Evolutionary conservation across 2,797 vertebrate genomes (phyloP).

Genomic region (Anolis apletophallus): DNA sequence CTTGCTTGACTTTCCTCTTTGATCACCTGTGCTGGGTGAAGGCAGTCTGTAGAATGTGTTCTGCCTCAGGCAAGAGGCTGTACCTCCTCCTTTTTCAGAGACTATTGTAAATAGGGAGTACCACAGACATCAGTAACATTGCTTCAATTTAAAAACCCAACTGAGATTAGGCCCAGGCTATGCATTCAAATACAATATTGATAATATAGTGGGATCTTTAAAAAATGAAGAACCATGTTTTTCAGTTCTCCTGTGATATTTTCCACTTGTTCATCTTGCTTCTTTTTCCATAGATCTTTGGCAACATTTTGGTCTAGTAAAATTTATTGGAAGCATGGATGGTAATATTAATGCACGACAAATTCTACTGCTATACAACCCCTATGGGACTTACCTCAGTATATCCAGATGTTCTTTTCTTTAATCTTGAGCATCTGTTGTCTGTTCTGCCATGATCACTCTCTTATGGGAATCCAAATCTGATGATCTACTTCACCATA

Average conservation of each 20-base stretch:
- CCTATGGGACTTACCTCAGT: not conserved
- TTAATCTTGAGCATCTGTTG: not conserved
- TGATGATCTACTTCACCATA: not conserved
- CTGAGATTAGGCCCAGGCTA: constrained; percentile 14
- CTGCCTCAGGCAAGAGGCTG: not conserved
- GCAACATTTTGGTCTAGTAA: constrained; percentile 47
- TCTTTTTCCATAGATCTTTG: constrained; percentile 66
- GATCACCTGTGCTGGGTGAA: not conserved
- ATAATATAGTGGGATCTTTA: constrained; percentile 61
- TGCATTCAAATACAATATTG: constrained; percentile 49
- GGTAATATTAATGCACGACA: constrained; percentile 35
- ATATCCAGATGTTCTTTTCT: not conserved
- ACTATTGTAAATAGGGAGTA: not conserved
- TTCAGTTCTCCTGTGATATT: constrained; percentile 52
- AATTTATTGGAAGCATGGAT: constrained; percentile 48
- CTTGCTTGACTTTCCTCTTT: not conserved
- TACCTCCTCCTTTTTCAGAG: constrained; percentile 22
- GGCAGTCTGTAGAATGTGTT: not conserved
- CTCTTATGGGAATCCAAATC: not conserved
- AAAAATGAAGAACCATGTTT: constrained; percentile 69
- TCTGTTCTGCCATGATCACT: constrained; percentile 13
- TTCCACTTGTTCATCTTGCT: constrained; percentile 41
- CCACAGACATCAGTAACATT: constrained; percentile 40
- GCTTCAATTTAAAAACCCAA: constrained; percentile 10
- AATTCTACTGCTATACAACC: constrained; percentile 1